phyloP scores from a whole-genome alignment of 2,113 vertebrate genomes.

The Crypturellus undulatus region DNA sequence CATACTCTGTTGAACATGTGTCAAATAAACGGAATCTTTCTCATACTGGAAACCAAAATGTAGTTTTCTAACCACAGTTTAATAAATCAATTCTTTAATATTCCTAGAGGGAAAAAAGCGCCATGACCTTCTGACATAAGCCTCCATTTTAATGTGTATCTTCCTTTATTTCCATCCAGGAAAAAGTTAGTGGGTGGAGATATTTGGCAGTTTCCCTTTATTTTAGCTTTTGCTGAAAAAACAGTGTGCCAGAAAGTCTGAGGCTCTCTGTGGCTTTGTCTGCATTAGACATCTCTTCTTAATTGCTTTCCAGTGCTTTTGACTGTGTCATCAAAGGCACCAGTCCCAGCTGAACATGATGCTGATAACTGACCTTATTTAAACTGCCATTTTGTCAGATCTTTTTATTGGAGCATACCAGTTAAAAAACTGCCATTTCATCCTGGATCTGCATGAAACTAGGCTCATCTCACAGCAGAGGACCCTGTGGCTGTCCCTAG shows the following conservation, averaged over 20 bases:
- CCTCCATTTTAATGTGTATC: not conserved
- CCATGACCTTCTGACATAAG: not conserved
- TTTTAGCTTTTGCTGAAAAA: not conserved
- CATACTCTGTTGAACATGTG: not conserved
- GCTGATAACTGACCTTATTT: not conserved
- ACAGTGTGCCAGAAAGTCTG: not conserved
- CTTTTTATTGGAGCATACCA: not conserved
- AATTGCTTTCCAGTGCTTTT: not conserved
- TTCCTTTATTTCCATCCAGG: not conserved
- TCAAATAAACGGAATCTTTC: not conserved
- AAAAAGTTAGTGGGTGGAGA: not conserved
- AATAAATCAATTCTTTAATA: not conserved
- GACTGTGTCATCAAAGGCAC: not conserved
- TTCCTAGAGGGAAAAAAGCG: not conserved
- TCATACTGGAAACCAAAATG: not conserved
- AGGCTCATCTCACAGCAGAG: not conserved
- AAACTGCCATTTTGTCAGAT: not conserved
- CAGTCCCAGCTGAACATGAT: not conserved
- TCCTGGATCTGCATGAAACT: not conserved
- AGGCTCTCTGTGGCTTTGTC: not conserved
- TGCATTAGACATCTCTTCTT: not conserved
- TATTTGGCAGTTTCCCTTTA: not conserved
- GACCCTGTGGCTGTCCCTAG: not conserved
- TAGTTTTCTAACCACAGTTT: not conserved
- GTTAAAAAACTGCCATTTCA: not conserved